A percentile compares a stretch with the other conserved stretches of the same genome.
Conservation (phyloP, 2,113 vertebrate species). For the Tamias sibiricus region DNA sequence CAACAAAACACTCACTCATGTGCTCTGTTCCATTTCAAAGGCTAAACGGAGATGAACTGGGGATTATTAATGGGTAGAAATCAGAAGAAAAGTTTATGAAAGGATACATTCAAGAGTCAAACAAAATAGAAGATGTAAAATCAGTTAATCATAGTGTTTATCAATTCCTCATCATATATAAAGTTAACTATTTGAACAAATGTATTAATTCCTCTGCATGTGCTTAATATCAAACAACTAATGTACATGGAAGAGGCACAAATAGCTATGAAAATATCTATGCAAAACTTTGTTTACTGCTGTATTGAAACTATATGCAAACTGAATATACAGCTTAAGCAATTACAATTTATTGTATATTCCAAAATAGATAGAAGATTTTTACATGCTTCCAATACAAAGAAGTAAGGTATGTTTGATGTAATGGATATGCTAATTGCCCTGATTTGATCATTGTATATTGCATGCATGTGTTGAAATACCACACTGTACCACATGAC, state of each 20-base stretch:
- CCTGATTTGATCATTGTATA: too few relatives aligned
- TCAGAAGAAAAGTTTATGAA: background rate
- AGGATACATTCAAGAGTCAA: background rate
- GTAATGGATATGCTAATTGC: too few relatives aligned
- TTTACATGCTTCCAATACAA: too few relatives aligned
- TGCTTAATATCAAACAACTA: background rate
- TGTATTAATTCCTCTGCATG: background rate
- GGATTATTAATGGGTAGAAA: background rate
- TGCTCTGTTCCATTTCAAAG: background rate
- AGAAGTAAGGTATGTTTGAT: too few relatives aligned
- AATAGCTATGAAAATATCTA: background rate
- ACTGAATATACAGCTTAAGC: background rate
- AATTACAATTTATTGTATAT: background rate
- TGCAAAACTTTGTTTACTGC: background rate
- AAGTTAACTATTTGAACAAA: background rate
- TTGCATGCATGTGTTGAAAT: too few relatives aligned
- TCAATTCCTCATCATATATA: background rate
- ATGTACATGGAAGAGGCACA: background rate
- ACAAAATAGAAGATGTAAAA: background rate
- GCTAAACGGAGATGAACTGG: background rate
- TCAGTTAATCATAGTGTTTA: background rate
- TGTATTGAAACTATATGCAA: background rate
- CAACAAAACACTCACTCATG: background rate
- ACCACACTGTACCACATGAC: too few relatives aligned
- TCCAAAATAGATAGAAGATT: too few relatives aligned